A percentile compares a stretch with the other conserved stretches of the same genome.
phyloP scores from a whole-genome alignment of 2,113 vertebrate species.

The Pelobates fuscus region DNA sequence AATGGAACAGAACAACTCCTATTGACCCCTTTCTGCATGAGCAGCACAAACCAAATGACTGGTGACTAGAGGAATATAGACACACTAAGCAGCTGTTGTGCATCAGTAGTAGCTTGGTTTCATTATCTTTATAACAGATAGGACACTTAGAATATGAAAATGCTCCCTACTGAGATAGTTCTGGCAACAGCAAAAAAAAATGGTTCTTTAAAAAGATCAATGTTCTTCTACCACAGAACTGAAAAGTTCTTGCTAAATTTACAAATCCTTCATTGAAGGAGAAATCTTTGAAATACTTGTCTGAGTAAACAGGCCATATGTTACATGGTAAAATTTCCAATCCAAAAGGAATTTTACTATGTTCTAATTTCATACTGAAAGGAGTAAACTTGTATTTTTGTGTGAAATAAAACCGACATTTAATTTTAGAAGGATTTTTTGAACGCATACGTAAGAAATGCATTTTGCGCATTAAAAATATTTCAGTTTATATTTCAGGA shows the following conservation, averaged over 20 bases:
- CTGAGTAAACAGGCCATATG: too few species aligned
- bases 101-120: constrained; percentile 26
- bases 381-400: too few species aligned
- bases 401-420: too few species aligned
- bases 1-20: not conserved
- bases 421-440: too few species aligned
- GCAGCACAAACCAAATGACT: constrained; percentile 37
- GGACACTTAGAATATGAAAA: constrained; percentile 43
- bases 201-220: constrained; percentile 35
- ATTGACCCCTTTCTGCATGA: constrained; percentile 37
- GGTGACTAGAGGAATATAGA: constrained; percentile 31
- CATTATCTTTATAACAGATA: constrained; percentile 42
- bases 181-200: constrained; percentile 20
- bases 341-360: too few species aligned
- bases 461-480: too few species aligned
- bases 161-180: constrained; percentile 32
- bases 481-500: too few species aligned
- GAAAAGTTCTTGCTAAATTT: not conserved
- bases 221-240: not conserved
- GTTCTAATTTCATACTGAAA: too few species aligned
- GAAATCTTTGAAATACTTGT: too few species aligned
- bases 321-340: too few species aligned
- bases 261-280: not conserved
- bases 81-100: constrained; percentile 41
- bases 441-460: too few species aligned